phyloP scores from a whole-genome alignment of 2,113 vertebrate species.

The Copsychus sechellarum region DNA sequence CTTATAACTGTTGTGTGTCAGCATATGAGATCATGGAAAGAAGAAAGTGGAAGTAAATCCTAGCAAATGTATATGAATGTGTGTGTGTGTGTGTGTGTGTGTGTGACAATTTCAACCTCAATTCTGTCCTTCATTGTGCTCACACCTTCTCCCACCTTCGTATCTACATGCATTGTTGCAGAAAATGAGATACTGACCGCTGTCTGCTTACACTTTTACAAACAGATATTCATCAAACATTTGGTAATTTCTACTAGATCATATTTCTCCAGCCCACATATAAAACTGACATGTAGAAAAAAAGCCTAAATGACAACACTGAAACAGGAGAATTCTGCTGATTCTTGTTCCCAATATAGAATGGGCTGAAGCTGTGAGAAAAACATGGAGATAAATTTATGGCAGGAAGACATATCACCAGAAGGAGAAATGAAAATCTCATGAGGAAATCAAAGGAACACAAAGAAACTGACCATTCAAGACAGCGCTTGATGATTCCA shows the following conservation, averaged over 20 bases:
- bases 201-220: not conserved
- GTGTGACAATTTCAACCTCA: not conserved
- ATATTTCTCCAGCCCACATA: not conserved
- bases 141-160: not conserved
- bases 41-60: not conserved
- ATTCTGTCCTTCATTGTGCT: not conserved
- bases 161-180: not conserved
- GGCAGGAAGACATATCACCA: not conserved
- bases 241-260: not conserved
- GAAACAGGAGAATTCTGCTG: not conserved
- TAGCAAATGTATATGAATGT: not conserved
- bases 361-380: not conserved
- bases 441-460: not conserved
- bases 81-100: not conserved
- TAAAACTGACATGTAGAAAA: not conserved
- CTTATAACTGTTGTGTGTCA: not conserved
- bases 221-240: not conserved
- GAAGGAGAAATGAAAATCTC: not conserved
- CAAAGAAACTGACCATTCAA: not conserved
- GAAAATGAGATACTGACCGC: not conserved
- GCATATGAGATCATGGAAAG: not conserved
- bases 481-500: not conserved
- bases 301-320: not conserved
- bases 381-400: not conserved
- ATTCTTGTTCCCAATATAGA: not conserved